Base-by-base conservation (phyloP, 2,797 vertebrate genomes). In the Varecia variegata region DNA sequence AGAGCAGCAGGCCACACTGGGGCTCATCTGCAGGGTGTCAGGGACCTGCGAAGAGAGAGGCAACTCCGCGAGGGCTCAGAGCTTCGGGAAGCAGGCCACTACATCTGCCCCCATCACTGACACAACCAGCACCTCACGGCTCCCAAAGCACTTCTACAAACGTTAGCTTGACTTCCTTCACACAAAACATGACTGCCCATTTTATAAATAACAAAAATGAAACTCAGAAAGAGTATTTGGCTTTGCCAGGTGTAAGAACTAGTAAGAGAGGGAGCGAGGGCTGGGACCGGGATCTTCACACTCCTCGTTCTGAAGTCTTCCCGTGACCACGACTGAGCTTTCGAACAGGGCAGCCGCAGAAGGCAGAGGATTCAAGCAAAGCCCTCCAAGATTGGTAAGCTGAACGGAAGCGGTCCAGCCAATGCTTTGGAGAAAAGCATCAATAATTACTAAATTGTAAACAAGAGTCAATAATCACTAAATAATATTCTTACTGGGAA, bases 181-280 rank as follows among this genome's bases (percentile, higher is more conserved):
- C 21, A 86, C 7, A 83, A 73, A 58, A 80, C 38, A 27, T 2
- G 13, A 38, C 43, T 70, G 62, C 7, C 35, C 56, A 54, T 56
- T 71, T 76, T 45, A 80, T n/a, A 93, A 92, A 38, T 10, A 7
- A 60, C 40, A 30, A 67, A 91, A 90, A 80, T 56, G 35, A 90
- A 92, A 83, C 73, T 65, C 20, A 71, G 43, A 79, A 85, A 38
- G 58, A 82, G 32, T 4, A 65, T 50, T 7, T 92, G 71, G 40
- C 30, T 87, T 90, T 56, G 15, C 65, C 27, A 65, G 25, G 2
- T 82, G 50, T 79, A 71, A 80, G 67, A 93, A 47, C 27, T 50
- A 91, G 40, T 50, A 67, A 45, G 30, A 94, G 40, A 5, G 30
- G 25, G 43, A 71, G n/a, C 27, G 3, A 50, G 35, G 80, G 50